Evolutionary conservation across 1,140 invertebrate genomes (phyloP), one percentile per base, ranked within the genome.

Genomic region (Drosophila tristis): DNA sequence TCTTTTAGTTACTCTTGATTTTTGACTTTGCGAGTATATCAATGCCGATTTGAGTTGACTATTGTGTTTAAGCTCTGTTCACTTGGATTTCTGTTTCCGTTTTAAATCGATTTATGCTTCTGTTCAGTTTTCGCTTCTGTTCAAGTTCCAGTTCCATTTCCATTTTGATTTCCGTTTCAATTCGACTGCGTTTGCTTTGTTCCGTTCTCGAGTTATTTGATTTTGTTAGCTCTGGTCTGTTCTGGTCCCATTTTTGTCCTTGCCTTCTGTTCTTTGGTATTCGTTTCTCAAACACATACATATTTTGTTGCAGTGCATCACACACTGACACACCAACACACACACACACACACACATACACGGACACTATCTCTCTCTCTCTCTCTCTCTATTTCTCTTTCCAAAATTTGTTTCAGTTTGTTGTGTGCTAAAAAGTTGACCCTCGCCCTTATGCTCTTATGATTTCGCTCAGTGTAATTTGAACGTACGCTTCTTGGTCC

Each of bases 391-490:
- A 35, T 35, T 35, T 39, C 35, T 39, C 35, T 39, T 35, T 15
- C 29, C 6, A 48, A 26, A 70, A 39, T 39, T 35, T n/a, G 13
- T 59, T 64, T 77, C 44, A 74, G 71, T 74, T 73, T 57, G 48
- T 58, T 74, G 68, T 60, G 68, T 63, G 60, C 54, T 62, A 51
- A 29, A 70, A 49, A 20, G 25, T 43, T 44, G 55, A 6, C 53
- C 51, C 15, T 15, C 26, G 50, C 16, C 23, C 62, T 45, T 49
- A 70, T 70, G 66, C 64, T 68, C 56, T 72, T 72, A 72, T 72
- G 25, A 73, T 74, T 78, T 82, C 59, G 63, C 57, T 63, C 74
- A 74, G 65, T 66, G 66, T 72, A 71, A 25, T 70, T 78, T 55
- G 15, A 61, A 63, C 43, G 50, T 63, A 70, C 45, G 66, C 66